Conservation (phyloP, 2,113 vertebrate species). For the Atractosteus spatula region DNA sequence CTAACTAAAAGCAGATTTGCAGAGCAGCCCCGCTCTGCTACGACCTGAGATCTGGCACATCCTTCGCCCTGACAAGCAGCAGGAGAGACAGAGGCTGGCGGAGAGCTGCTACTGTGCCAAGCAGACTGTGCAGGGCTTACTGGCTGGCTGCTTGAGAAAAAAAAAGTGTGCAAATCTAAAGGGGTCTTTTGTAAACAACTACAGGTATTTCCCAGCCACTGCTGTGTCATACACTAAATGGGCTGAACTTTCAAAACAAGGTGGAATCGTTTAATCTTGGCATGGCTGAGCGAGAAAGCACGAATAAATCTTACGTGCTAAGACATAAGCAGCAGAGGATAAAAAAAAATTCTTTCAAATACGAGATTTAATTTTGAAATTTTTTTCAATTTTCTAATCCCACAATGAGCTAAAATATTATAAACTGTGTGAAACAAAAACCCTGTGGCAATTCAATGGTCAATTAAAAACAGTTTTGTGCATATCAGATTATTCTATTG, state of each 20-base stretch:
- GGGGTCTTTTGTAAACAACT: constrained; percentile 78
- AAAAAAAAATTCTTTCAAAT: neutral
- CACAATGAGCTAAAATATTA: no score
- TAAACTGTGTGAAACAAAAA: no score
- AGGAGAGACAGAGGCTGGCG: constrained; percentile 65
- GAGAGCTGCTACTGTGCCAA: constrained; percentile 73
- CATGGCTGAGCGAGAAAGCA: constrained; percentile 37
- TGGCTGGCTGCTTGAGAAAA: constrained; percentile 65
- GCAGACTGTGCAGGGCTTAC: constrained; percentile 69
- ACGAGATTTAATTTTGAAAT: neutral
- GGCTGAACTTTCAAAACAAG: constrained; percentile 57
- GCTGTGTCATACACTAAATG: constrained; percentile 60
- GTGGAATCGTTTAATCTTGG: constrained; percentile 31
- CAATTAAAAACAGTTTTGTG: no score
- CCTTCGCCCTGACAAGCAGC: constrained; percentile 65
- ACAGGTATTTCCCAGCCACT: constrained; percentile 72
- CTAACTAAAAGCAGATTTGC: constrained; percentile 75
- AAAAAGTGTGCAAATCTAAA: constrained; percentile 71
- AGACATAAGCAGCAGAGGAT: no score
- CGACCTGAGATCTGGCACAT: constrained; percentile 60
- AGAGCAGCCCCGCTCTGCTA: constrained; percentile 53
- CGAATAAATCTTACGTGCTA: neutral
- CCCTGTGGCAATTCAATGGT: no score
- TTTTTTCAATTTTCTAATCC: no score
- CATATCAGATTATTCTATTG: no score